Evolutionary conservation across 2,888 invertebrate genomes (phyloP).

Genomic region (Euproctis similis): DNA sequence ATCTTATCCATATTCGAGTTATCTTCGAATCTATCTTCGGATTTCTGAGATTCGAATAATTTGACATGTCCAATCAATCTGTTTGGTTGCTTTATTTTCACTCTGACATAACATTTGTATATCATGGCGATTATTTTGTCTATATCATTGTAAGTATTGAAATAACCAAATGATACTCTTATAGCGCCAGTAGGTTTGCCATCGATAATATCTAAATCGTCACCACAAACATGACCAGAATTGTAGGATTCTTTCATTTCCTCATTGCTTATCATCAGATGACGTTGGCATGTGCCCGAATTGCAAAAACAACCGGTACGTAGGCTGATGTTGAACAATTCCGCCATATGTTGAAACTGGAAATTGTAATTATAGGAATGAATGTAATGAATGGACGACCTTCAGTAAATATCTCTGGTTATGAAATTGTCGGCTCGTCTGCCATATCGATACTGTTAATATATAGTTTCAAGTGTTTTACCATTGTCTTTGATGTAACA

Average conservation of each 20-base stretch:
- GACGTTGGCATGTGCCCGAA: conserved; percentile 93
- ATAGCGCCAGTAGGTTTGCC: conserved; percentile 94
- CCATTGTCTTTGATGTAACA: too few relatives aligned
- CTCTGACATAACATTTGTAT: conserved; percentile 80
- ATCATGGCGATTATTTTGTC: conserved; percentile 84
- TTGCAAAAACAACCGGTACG: conserved; percentile 98
- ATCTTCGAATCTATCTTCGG: conserved; percentile 21
- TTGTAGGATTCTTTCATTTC: conserved; percentile 86
- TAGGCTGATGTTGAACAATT: conserved; percentile 88
- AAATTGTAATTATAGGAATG: too few relatives aligned
- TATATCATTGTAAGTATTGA: conserved; percentile 85
- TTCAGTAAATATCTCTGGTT: too few relatives aligned
- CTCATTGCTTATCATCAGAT: conserved; percentile 80
- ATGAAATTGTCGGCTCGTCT: too few relatives aligned
- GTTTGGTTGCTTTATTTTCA: conserved; percentile 36
- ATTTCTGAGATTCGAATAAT: conserved; percentile 13
- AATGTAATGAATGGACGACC: too few relatives aligned
- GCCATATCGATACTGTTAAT: too few relatives aligned
- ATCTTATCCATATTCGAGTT: conserved; percentile 19
- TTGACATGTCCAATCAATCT: conserved; percentile 28
- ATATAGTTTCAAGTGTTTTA: too few relatives aligned
- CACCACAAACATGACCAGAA: conserved; percentile 94
- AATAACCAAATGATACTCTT: conserved; percentile 94
- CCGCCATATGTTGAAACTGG: conserved; percentile 91
- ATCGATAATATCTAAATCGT: conserved; percentile 87